Evolutionary conservation across 1,140 invertebrate species (phyloP).

Genomic region (Drusus annulatus): DNA sequence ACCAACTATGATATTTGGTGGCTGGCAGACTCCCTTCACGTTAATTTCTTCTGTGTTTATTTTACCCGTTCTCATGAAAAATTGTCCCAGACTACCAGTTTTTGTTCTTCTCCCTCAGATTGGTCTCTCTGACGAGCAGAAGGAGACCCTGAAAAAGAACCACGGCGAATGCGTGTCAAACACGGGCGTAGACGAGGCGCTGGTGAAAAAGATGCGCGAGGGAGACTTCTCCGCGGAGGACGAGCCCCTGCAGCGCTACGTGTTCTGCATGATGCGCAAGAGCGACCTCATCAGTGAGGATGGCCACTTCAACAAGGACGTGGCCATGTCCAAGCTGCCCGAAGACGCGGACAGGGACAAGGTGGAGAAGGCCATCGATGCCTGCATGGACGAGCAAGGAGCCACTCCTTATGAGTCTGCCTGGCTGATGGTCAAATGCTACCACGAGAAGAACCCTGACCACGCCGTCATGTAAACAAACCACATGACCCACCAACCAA

Average conservation of each 20-base stretch:
- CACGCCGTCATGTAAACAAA: background rate
- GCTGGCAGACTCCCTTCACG: too few relatives aligned
- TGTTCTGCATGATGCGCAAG: slow-evolving; percentile 61
- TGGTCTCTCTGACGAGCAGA: slow-evolving; percentile 1
- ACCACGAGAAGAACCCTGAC: slow-evolving; percentile 56
- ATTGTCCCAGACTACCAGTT: too few relatives aligned
- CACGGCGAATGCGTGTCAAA: slow-evolving; percentile 43
- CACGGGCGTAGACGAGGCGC: slow-evolving; percentile 54
- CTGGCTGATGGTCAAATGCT: slow-evolving; percentile 60
- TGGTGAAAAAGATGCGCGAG: slow-evolving; percentile 55
- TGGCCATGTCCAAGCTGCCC: slow-evolving; percentile 57
- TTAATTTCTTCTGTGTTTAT: too few relatives aligned
- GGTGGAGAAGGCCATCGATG: slow-evolving; percentile 57
- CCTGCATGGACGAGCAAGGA: slow-evolving; percentile 60
- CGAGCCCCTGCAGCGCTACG: slow-evolving; percentile 57
- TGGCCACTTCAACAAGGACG: slow-evolving; percentile 59
- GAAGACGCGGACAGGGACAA: slow-evolving; percentile 50
- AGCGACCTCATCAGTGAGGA: slow-evolving; percentile 60
- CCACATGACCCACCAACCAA: too few relatives aligned
- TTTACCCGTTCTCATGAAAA: too few relatives aligned
- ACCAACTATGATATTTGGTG: too few relatives aligned
- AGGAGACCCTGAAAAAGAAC: slow-evolving; percentile 44
- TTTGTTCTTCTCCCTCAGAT: slow-evolving; percentile 6
- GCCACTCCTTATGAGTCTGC: slow-evolving; percentile 60
- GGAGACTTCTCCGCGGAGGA: slow-evolving; percentile 60